Percentiles rank a stretch among this genome's conserved stretches.
Conservation (phyloP, 2,113 vertebrate genomes). For the Hydrolagus affinis region DNA sequence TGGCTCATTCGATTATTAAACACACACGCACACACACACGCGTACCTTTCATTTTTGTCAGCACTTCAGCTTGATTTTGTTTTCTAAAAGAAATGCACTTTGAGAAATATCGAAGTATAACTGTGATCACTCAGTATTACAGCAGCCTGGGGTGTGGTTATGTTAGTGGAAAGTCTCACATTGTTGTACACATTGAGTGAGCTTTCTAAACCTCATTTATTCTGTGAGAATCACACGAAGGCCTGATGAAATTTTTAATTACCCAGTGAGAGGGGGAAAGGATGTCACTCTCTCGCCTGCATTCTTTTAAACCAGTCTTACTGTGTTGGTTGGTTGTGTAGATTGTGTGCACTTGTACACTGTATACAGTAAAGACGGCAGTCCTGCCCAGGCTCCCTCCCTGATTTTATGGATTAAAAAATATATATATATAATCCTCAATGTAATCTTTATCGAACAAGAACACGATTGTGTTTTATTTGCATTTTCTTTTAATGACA, state of each 20-base stretch:
- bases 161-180: background rate
- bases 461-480: slow-evolving; percentile 18
- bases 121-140: slow-evolving; percentile 30
- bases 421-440: slow-evolving; percentile 10
- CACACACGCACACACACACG: too few relatives aligned
- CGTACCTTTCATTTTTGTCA: background rate
- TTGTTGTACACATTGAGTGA: background rate
- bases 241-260: background rate
- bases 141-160: background rate
- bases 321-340: slow-evolving; percentile 21
- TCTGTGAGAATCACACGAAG: background rate
- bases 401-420: slow-evolving; percentile 28
- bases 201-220: background rate
- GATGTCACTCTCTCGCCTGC: slow-evolving; percentile 17
- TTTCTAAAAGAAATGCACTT: slow-evolving; percentile 15
- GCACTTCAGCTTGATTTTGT: slow-evolving; percentile 31
- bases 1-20: background rate
- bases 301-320: slow-evolving; percentile 31
- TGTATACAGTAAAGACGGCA: slow-evolving; percentile 1
- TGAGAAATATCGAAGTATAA: slow-evolving; percentile 22
- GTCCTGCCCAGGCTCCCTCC: slow-evolving; percentile 19
- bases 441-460: slow-evolving; percentile 18
- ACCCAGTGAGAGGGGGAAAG: too few relatives aligned
- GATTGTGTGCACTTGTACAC: slow-evolving; percentile 25
- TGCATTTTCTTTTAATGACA: slow-evolving; percentile 16